phyloP scores from a whole-genome alignment of 2,113 vertebrate species.

The Corvus hawaiiensis region DNA sequence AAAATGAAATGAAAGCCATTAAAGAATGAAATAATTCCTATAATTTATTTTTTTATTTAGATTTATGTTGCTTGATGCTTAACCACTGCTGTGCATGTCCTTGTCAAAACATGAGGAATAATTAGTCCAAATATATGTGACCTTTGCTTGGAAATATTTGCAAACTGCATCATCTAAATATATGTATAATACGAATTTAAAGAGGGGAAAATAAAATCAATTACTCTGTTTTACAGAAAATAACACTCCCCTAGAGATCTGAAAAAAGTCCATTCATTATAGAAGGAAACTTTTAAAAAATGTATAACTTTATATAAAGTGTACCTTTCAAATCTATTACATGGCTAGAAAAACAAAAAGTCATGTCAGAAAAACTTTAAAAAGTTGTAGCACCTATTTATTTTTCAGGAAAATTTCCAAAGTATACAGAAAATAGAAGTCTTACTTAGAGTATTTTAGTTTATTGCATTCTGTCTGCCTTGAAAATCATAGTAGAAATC shows the following conservation, averaged over 20 bases:
- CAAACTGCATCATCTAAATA: slow-evolving; percentile 25
- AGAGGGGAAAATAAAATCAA: slow-evolving; percentile 11
- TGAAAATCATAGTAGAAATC: slow-evolving; percentile 63
- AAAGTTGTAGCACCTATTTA: slow-evolving; percentile 67
- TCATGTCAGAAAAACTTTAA: slow-evolving; percentile 67
- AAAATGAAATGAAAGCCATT: neutral
- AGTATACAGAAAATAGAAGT: slow-evolving; percentile 67
- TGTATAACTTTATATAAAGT: slow-evolving; percentile 33
- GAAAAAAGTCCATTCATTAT: slow-evolving; percentile 49
- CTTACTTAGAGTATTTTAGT: slow-evolving; percentile 56
- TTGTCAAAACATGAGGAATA: slow-evolving; percentile 64
- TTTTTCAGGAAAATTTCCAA: slow-evolving; percentile 75
- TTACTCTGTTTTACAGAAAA: slow-evolving; percentile 52
- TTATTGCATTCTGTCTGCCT: slow-evolving; percentile 71
- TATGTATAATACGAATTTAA: neutral
- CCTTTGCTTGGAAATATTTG: slow-evolving; percentile 47
- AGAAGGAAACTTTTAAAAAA: slow-evolving; percentile 27
- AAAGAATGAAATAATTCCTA: slow-evolving; percentile 18
- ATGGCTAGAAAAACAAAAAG: slow-evolving; percentile 64
- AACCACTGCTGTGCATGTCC: neutral
- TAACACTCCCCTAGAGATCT: slow-evolving; percentile 25
- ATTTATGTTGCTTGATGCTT: slow-evolving; percentile 29
- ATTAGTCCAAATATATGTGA: slow-evolving; percentile 57
- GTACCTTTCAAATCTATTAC: slow-evolving; percentile 55
- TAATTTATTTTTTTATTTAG: slow-evolving; percentile 12